Base-by-base conservation (phyloP, 2,888 invertebrate genomes). In the Ichneumon xanthorius region DNA sequence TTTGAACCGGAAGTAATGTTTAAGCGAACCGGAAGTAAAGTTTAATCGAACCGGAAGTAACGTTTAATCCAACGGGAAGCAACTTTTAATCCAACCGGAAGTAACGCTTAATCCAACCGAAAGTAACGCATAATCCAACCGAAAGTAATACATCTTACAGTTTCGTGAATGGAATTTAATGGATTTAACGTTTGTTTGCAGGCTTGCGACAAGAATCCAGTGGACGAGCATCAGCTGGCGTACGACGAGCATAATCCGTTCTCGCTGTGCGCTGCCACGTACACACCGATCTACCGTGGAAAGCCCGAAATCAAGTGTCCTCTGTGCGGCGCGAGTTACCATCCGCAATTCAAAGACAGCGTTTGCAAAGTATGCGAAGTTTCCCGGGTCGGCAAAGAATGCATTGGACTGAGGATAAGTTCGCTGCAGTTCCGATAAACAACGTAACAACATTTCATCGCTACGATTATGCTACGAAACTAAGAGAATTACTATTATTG, bases 161-260 rank as follows among this genome's bases (percentile, higher is more conserved):
- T 50, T 50, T 50, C n/a, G 50, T 5, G 16, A 2, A 40, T 48
- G 5, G 14, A 67, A 53, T n/a, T 37, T 48, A 14, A 37, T 22
- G 7, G 65, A 63, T 14, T 19, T 14, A 75, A 73, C 75, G 16
- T n/a, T 83, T 30, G 86, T 77, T 92, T 95, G 83, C 92, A 97
- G 94, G 98, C 98, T 0, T 99, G 99, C 92, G 99, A 99, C 92
- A 97, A 98, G 87, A 98, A 97, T 89, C 97, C 97, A 0, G 95
- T 96, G 0, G 99, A 99, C 92, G 98, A 98, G 92, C 97, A 99
- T 88, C 96, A 97, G 89, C 93, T 99, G 77, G 95, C 96, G 0
- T 99, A 99, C 92, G 99, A 99, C 90, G 99, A 99, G 92, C 99
- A 99, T 93, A 99, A 99, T 95, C 99, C 99, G 0, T 99, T 99